Percentiles rank a stretch among this genome's conserved stretches.
These are phyloP conservation scores for Pseudolaguvia tuberculata DNA, from an alignment of 2,113 vertebrate species.

Conservation along the genomic window DNA sequence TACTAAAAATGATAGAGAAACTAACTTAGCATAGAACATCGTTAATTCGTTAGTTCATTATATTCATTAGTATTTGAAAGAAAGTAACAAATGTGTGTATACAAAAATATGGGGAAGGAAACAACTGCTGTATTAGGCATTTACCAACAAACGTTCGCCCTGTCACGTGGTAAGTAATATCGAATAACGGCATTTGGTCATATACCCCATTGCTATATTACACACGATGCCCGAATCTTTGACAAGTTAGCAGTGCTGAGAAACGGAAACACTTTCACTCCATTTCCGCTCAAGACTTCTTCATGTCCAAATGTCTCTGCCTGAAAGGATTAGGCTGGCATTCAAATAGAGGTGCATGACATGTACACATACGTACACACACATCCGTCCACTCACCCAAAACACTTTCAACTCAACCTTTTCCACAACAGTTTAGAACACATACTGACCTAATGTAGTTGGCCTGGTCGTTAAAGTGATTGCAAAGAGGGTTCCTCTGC, in stretches of 20 bases:
- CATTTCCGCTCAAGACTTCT: not conserved
- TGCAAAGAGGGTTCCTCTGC: conserved; percentile 65
- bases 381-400: not conserved
- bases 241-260: not conserved
- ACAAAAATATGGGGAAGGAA: not conserved
- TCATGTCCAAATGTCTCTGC: not conserved
- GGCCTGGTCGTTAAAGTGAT: conserved; percentile 66
- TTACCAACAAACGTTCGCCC: not conserved
- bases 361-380: not conserved
- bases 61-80: no score
- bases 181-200: not conserved
- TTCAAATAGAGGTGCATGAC: not conserved
- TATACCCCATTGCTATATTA: not conserved
- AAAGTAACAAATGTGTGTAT: no score
- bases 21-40: no score
- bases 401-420: not conserved
- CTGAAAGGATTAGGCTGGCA: not conserved
- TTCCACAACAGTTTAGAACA: not conserved
- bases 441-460: conserved; percentile 73
- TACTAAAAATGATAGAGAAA: no score
- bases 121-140: not conserved
- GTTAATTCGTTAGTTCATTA: no score
- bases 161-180: not conserved
- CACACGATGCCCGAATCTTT: not conserved
- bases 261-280: not conserved